Evolutionary conservation across 2,113 vertebrate species (phyloP).

Genomic region (Phyllostomus hastatus): DNA sequence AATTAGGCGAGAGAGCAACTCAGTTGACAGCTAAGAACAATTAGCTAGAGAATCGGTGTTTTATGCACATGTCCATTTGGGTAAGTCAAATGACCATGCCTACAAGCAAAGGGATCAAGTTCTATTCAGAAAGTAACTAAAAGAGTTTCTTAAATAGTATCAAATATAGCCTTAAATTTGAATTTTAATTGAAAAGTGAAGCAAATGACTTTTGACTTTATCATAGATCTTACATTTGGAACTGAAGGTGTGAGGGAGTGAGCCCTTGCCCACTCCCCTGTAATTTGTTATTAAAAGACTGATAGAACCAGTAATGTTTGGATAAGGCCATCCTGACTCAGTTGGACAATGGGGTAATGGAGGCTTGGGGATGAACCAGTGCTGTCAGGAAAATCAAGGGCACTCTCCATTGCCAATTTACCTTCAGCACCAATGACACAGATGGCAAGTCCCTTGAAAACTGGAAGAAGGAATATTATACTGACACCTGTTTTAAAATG

Average conservation of each 20-base stretch:
- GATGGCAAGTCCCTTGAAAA: background rate
- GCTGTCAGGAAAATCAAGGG: background rate
- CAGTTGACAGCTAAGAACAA: background rate
- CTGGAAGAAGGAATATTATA: background rate
- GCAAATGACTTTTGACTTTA: background rate
- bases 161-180: background rate
- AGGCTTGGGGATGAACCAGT: background rate
- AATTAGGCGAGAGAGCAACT: background rate
- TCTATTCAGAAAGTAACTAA: background rate
- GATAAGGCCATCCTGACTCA: background rate
- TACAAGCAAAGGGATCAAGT: background rate
- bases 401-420: background rate
- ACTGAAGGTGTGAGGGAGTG: background rate
- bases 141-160: background rate
- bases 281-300: background rate
- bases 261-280: background rate
- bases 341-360: background rate
- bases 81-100: background rate
- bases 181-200: background rate
- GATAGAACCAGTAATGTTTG: background rate
- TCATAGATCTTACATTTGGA: background rate
- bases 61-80: background rate
- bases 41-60: background rate
- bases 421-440: background rate
- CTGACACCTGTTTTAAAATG: conserved; percentile 7